Conservation (phyloP, 2,797 vertebrate species). For the Dromococcyx pavoninus region DNA sequence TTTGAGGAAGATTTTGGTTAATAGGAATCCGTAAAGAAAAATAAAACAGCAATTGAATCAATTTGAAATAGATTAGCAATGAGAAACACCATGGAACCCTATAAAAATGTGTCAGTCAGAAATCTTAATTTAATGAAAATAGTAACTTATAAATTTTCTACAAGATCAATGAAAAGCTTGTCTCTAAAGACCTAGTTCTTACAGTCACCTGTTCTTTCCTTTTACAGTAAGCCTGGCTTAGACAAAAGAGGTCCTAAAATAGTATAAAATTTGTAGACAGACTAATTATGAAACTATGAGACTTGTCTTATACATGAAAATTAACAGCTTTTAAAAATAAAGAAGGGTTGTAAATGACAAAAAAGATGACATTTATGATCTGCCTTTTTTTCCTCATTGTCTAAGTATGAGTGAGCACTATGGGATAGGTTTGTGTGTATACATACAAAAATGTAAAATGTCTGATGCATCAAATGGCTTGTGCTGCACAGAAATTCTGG, state of each 20-base stretch:
- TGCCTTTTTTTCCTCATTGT: background rate
- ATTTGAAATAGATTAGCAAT: background rate
- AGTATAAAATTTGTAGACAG: background rate
- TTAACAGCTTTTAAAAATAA: background rate
- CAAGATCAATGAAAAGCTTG: background rate
- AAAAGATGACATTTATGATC: background rate
- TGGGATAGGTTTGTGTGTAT: background rate
- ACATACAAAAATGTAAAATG: background rate
- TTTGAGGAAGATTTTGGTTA: conserved; percentile 1
- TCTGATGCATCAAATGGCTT: background rate
- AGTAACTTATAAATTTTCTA: background rate
- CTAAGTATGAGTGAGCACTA: background rate
- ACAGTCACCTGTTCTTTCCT: background rate
- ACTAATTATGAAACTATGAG: background rate
- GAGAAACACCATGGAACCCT: background rate
- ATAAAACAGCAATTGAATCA: background rate
- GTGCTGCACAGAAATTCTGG: background rate
- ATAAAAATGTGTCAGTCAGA: background rate
- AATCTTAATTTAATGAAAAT: background rate
- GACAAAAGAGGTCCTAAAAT: background rate
- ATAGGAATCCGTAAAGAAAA: conserved; percentile 3
- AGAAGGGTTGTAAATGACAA: background rate
- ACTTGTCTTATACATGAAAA: background rate
- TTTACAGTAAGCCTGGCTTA: background rate
- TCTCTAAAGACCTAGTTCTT: background rate